These are phyloP conservation scores for Clanis bilineata DNA, from an alignment of 2,888 invertebrate genomes.

Conservation along the genomic window DNA sequence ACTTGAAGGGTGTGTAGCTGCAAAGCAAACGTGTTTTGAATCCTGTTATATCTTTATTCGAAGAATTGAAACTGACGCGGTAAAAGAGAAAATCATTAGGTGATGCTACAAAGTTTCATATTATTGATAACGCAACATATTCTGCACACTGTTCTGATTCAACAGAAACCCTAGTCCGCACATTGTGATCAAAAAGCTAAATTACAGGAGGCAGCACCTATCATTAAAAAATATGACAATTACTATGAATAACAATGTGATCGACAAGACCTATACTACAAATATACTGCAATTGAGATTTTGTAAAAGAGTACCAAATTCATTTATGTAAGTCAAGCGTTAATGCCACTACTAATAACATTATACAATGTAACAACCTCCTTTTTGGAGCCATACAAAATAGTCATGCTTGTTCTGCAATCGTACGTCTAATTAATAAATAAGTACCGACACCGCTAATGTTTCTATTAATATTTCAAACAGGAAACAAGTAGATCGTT, in stretches of 20 bases:
- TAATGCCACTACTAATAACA: no score
- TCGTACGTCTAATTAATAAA: background rate
- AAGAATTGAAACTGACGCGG: background rate
- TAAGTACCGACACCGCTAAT: background rate
- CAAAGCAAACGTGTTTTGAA: constrained; percentile 29
- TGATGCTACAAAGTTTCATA: background rate
- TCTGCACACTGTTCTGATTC: background rate
- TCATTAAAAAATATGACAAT: no score
- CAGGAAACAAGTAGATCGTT: background rate
- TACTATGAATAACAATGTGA: no score
- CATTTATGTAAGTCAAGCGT: no score
- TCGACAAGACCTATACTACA: no score
- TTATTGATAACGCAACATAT: background rate
- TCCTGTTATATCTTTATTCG: background rate
- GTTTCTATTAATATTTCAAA: background rate
- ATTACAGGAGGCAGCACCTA: no score
- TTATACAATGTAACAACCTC: no score
- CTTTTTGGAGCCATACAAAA: no score
- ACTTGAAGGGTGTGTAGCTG: constrained; percentile 89
- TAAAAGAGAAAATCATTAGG: background rate
- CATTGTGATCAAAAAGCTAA: background rate
- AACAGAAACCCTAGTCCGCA: background rate
- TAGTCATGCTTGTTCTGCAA: no score
- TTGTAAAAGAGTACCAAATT: no score
- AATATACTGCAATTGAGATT: no score